Evolutionary conservation across 1,140 invertebrate genomes (phyloP).

Genomic region (Solen grandis): DNA sequence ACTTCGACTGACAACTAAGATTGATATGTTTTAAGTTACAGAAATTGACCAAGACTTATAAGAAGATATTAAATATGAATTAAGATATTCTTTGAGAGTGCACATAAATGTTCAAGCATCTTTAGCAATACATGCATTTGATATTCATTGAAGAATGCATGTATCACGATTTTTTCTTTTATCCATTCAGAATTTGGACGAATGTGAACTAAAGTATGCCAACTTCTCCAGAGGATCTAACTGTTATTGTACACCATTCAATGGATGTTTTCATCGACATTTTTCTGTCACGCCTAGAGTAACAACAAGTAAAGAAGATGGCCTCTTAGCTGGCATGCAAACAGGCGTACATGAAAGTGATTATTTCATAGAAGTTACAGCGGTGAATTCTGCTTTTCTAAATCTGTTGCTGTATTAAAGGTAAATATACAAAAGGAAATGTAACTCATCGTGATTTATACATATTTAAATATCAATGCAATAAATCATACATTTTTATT

Average conservation of each 20-base stretch:
- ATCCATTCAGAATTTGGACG: not conserved
- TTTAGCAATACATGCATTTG: not conserved
- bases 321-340: not conserved
- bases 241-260: slow-evolving; percentile 44
- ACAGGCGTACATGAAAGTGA: slow-evolving; percentile 9
- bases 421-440: too few relatives aligned
- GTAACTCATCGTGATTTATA: too few relatives aligned
- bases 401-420: too few relatives aligned
- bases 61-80: too few relatives aligned
- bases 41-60: too few relatives aligned
- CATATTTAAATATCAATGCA: too few relatives aligned
- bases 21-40: too few relatives aligned
- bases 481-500: too few relatives aligned
- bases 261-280: slow-evolving; percentile 42
- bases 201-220: slow-evolving; percentile 10
- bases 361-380: slow-evolving; percentile 20
- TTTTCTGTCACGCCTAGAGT: not conserved
- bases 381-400: not conserved
- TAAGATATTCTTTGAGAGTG: not conserved
- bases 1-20: too few relatives aligned
- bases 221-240: slow-evolving; percentile 14
- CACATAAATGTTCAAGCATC: not conserved
- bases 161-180: not conserved
- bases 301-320: not conserved
- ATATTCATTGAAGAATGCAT: not conserved